Base-by-base conservation (phyloP, 2,113 vertebrate species). In the Tenrec ecaudatus region DNA sequence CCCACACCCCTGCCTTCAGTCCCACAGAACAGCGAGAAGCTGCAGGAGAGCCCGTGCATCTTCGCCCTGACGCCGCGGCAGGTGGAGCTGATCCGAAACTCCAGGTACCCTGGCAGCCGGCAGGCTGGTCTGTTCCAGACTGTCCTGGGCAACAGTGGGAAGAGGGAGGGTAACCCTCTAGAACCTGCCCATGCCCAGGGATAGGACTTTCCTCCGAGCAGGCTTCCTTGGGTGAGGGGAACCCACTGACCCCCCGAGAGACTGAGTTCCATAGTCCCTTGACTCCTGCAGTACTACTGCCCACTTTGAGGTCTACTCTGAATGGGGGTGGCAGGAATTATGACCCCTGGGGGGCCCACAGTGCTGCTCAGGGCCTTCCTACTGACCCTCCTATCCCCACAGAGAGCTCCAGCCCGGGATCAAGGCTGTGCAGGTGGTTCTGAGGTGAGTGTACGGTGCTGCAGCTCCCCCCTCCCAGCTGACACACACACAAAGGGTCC, bases 21-120 rank as follows among this genome's bases (percentile, higher is more conserved):
- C 96, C 98, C 99, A 86, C 99, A 99, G 98, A 99, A 99, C 91
- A 99, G 97, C 1, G 99, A 99, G 97, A 99, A 99, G 98, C 98
- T 99, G 60, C 99, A 99, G 97, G 99, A 99, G 95, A 99, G 99
- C 95, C 99, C 99, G 0, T 99, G 99, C 93, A 98, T 99, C 96
- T 99, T 99, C 95, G 99, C 99, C 0, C 97, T 99, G 96, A 99
- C 99, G 57, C 98, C 99, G 0, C 98, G 98, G 92, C 99, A 99
- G 97, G 99, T 99, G 97, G 99, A 99, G 92, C 97, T 99, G 98
- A 99, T 99, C 97, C 98, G 99, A 95, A 99, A 99, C 97, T 99
- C 99, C 96, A 99, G 99, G 99, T 99, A 36, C 31, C 16, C 3
- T 6, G 31, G 68, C 68, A 98, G 31, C n/a, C n/a, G 6, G 20